Evolutionary conservation across 1,140 invertebrate species (phyloP).

Genomic region (Teleogryllus occipitalis): DNA sequence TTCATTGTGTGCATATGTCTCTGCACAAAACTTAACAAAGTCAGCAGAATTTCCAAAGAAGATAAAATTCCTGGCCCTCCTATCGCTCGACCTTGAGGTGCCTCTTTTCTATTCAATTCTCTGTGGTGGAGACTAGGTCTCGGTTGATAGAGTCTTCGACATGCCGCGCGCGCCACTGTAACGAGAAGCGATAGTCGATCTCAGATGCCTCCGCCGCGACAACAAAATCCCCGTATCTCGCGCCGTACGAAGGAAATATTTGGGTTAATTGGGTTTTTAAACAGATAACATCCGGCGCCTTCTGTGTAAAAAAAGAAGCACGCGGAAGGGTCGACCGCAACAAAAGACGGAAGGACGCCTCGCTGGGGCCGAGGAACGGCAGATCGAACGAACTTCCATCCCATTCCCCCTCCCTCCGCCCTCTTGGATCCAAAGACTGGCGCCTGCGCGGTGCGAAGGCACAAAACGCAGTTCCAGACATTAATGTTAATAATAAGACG

Average conservation of each 20-base stretch:
- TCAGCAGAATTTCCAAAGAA: too few species aligned
- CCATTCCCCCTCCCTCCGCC: not conserved
- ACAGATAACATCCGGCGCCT: not conserved
- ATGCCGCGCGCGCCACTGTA: too few species aligned
- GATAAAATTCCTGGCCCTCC: too few species aligned
- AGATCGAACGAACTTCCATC: not conserved
- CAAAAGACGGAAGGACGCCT: not conserved
- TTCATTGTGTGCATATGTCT: too few species aligned
- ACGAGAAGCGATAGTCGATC: not conserved
- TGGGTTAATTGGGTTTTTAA: not conserved
- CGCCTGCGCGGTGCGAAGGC: not conserved
- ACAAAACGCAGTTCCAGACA: not conserved
- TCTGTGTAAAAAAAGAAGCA: not conserved
- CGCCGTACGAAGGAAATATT: not conserved
- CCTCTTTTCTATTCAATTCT: too few species aligned
- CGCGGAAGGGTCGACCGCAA: not conserved
- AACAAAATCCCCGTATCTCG: not conserved
- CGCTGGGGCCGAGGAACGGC: not conserved
- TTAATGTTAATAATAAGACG: slow-evolving; percentile 2
- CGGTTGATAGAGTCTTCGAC: too few species aligned
- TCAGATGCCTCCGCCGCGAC: not conserved
- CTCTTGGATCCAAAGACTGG: not conserved
- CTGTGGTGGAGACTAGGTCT: too few species aligned
- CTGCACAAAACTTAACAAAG: too few species aligned
- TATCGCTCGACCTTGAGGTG: too few species aligned